phyloP scores from a whole-genome alignment of 2,797 vertebrate species.

The Cyprinella venusta region DNA sequence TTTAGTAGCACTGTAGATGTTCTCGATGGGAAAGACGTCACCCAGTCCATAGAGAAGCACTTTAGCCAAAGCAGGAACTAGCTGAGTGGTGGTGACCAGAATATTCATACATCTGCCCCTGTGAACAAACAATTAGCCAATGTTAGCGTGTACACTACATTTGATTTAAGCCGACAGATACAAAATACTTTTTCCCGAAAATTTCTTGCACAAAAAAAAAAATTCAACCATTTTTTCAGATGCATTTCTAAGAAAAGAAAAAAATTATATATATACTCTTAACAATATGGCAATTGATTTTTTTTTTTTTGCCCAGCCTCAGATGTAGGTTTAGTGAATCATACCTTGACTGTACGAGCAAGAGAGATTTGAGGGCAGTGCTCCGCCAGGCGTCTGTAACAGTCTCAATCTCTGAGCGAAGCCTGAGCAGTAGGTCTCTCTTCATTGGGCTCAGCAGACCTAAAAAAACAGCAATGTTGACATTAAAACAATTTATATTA shows the following conservation, averaged over 20 bases:
- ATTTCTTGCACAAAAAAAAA: no score
- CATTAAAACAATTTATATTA: neutral
- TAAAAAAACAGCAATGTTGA: slow-evolving; percentile 59
- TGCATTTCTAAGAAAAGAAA: no score
- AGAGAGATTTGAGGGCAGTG: slow-evolving; percentile 93
- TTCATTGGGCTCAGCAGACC: slow-evolving; percentile 92
- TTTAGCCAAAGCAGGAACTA: slow-evolving; percentile 96
- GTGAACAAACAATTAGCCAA: slow-evolving; percentile 41
- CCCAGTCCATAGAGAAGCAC: slow-evolving; percentile 95
- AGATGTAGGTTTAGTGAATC: neutral
- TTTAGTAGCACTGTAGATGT: slow-evolving; percentile 99
- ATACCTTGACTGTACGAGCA: slow-evolving; percentile 96
- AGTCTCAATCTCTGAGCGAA: slow-evolving; percentile 91
- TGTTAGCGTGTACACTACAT: neutral
- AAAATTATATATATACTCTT: no score
- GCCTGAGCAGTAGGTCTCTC: slow-evolving; percentile 88
- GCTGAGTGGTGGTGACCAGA: slow-evolving; percentile 96
- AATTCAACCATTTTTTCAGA: no score
- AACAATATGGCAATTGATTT: no score
- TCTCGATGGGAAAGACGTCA: slow-evolving; percentile 95
- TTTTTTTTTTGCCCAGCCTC: fast-evolving
- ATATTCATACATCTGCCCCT: slow-evolving; percentile 97
- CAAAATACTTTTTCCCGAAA: no score
- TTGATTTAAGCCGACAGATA: neutral
- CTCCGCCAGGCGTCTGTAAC: slow-evolving; percentile 96